Evolutionary conservation across 2,888 invertebrate genomes (phyloP), one percentile per base, ranked within the genome.

Genomic region (Aplocera efformata): DNA sequence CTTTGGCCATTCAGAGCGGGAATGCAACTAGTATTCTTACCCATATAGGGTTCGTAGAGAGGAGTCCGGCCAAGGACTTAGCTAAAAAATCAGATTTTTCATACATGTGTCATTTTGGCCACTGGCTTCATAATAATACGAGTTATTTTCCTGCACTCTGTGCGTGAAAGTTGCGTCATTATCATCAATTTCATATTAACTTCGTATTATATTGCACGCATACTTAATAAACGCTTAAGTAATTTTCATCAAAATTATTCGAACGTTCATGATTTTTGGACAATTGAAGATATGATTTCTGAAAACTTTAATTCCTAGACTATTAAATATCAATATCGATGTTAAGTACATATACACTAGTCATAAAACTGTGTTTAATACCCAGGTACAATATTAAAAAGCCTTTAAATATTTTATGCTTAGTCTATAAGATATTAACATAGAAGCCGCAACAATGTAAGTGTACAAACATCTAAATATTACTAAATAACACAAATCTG

Each of bases 161-260:
- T 66, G 69, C 75, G 83, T 72, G 86, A 86, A 86, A 86, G 85
- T 82, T 72, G 67, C 72, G 58, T 75, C 76, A 78, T 79, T 79
- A 78, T 70, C 58, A 63, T 54, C 51, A 42, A 50, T 53, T 56
- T 44, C 27, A 32, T 50, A 50, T 46, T 42, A 49, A 31, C 45
- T 29, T 43, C 27, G 24, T 36, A 29, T 48, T 38, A 46, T 53
- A 47, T 56, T 42, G 25, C 36, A 40, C 40, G 45, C 45, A 36
- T 24, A 24, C 32, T 32, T 26, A 32, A 20, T 29, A 29, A 32
- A 26, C 23, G 13, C 17, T 28, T 34, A 32, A 33, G 23, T 29
- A 40, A 36, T 32, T 32, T 37, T 20, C 9, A 10, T 29, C 25
- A 17, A 23, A 13, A 33, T 36, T 31, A 29, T 43, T 30, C 26